These are phyloP conservation scores for Tapirus indicus DNA, from an alignment of 2,797 vertebrate species.

Conservation along the genomic window DNA sequence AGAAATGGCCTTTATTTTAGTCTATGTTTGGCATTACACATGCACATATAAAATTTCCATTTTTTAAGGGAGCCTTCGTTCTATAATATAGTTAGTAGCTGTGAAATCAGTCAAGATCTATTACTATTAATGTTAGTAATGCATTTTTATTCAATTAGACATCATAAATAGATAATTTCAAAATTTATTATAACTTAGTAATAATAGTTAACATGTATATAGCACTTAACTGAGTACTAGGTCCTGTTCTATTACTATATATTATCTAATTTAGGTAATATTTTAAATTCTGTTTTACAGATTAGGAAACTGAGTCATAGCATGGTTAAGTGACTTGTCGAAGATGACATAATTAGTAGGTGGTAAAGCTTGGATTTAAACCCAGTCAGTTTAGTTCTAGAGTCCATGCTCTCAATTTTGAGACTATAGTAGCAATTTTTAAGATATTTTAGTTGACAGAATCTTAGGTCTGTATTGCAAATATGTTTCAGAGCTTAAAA, in stretches of 20 bases:
- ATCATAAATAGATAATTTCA: not conserved
- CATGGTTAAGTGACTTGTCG: not conserved
- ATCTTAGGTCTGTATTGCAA: not conserved
- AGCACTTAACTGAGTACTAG: not conserved
- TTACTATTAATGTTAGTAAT: not conserved
- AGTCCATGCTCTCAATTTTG: not conserved
- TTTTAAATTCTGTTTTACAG: not conserved
- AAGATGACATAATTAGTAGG: not conserved
- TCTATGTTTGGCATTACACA: not conserved
- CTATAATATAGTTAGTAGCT: not conserved
- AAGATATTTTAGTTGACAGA: not conserved
- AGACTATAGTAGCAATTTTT: not conserved
- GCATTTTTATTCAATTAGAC: not conserved
- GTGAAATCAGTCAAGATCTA: not conserved
- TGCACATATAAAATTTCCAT: not conserved
- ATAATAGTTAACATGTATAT: not conserved
- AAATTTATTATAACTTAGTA: not conserved
- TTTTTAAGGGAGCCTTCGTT: not conserved
- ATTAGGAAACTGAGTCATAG: not conserved
- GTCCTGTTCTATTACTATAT: not conserved
- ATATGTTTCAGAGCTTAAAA: not conserved
- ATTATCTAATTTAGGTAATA: not conserved
- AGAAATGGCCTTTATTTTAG: not conserved
- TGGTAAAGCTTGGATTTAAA: not conserved
- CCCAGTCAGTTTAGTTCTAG: not conserved